Evolutionary conservation across 1,140 invertebrate species (phyloP), one percentile per base, ranked within the genome.

Genomic region (Drosophila trapezifrons): DNA sequence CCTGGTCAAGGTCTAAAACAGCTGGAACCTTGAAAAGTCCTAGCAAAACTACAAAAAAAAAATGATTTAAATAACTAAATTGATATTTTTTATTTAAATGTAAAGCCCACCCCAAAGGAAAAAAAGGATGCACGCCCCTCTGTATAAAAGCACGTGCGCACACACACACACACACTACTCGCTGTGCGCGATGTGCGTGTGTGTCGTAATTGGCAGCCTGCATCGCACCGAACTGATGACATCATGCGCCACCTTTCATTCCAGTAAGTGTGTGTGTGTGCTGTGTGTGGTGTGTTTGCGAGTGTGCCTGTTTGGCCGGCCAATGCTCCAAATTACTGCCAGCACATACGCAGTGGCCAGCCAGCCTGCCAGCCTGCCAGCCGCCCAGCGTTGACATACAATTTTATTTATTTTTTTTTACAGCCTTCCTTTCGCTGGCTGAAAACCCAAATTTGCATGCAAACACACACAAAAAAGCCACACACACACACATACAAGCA

Each of bases 141-240:
- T 3, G 8, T 7, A 3, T 37, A 4, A 37, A 32, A 74, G 60
- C 56, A 45, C 67, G 35, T 67, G 51, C 58, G 20, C n/a, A 59
- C 37, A 73, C 47, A 45, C 43, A 59, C 29, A 43, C 38, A 58
- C 47, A 37, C 12, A 37, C 27, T n/a, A 13, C 37, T 3, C 32
- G 52, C 46, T 18, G n/a, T 57, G 12, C 25, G 35, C 58, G 25
- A 22, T 63, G 49, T 57, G 54, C 46, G 63, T 78, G 79, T 79
- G 69, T 85, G 78, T 85, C 69, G 70, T 78, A 78, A 85, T 80
- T 78, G 77, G 81, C 81, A 69, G 78, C 57, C 74, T 60, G 81
- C 70, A 76, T 57, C 56, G 51, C 65, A 27, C 9, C 58, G 6
- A 60, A 63, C 49, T 80, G 82, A 85, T 85, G 82, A 85, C 82